phyloP scores from a whole-genome alignment of 2,797 vertebrate species.

The Pangasius larnaudii region DNA sequence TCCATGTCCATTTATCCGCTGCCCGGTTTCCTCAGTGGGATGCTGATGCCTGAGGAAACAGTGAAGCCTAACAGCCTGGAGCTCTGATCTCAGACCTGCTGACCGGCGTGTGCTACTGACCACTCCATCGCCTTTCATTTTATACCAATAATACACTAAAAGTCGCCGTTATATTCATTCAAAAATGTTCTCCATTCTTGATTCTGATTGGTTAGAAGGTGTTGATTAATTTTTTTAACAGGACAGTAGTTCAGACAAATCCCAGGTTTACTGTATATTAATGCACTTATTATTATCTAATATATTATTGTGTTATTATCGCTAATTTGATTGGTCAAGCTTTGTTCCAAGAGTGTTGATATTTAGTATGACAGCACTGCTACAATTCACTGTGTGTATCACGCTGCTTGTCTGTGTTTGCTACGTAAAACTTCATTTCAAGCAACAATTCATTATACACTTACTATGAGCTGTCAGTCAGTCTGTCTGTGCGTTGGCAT shows the following conservation, averaged over 20 bases:
- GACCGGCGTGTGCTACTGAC: background rate
- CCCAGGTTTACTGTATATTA: background rate
- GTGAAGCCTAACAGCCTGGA: constrained; percentile 20
- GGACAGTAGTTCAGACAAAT: background rate
- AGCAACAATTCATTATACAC: background rate
- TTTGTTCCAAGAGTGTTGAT: no score
- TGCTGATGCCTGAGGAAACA: constrained; percentile 19
- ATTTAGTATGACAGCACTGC: background rate
- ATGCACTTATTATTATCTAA: background rate
- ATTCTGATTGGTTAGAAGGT: background rate
- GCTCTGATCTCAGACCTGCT: constrained; percentile 26
- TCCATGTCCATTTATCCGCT: constrained; percentile 22
- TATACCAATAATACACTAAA: background rate
- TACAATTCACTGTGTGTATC: background rate
- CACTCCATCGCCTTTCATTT: background rate
- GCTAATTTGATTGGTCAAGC: background rate
- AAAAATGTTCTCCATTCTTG: background rate
- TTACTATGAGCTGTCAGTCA: no score
- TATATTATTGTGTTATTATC: background rate
- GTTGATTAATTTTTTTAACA: background rate
- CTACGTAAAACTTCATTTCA: background rate
- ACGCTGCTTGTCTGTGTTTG: no score
- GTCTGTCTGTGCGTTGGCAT: no score
- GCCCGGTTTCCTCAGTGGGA: background rate
- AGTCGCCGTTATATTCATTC: background rate